phyloP scores from a whole-genome alignment of 2,113 vertebrate genomes.

The Steatornis caripensis region DNA sequence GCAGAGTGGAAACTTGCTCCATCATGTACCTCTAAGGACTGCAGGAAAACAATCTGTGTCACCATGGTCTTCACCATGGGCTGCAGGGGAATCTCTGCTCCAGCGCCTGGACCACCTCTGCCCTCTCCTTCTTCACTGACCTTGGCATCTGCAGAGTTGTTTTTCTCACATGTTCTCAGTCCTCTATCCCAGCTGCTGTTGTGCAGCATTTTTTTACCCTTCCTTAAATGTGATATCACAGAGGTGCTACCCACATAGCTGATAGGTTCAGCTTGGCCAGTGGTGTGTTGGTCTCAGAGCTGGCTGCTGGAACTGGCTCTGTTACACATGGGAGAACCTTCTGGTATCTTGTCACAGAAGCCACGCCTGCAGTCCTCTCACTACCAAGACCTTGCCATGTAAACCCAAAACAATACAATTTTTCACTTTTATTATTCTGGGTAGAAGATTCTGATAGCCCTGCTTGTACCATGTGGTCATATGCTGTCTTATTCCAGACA shows the following conservation, averaged over 20 bases:
- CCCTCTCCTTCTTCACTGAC: neutral
- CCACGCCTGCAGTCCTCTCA: rapidly evolving
- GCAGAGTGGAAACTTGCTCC: neutral
- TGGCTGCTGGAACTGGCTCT: neutral
- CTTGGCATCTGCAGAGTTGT: neutral
- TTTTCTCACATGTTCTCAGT: neutral
- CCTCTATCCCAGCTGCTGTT: neutral
- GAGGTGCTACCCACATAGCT: neutral
- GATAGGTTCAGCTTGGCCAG: neutral
- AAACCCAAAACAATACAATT: neutral
- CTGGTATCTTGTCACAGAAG: neutral
- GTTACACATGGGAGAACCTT: neutral
- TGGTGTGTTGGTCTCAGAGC: rapidly evolving
- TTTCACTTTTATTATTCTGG: neutral
- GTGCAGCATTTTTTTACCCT: neutral
- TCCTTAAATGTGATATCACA: neutral
- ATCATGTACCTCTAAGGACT: neutral
- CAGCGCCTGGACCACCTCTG: rapidly evolving
- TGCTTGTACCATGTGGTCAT: neutral
- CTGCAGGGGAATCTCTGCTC: neutral
- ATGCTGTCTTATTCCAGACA: neutral
- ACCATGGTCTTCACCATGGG: rapidly evolving
- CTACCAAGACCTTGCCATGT: neutral
- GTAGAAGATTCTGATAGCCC: neutral
- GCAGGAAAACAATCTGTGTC: neutral